Percentiles rank a stretch among this genome's conserved stretches.
Evolutionary conservation across 1,140 invertebrate genomes (phyloP).

Genomic region (Myzus persicae): DNA sequence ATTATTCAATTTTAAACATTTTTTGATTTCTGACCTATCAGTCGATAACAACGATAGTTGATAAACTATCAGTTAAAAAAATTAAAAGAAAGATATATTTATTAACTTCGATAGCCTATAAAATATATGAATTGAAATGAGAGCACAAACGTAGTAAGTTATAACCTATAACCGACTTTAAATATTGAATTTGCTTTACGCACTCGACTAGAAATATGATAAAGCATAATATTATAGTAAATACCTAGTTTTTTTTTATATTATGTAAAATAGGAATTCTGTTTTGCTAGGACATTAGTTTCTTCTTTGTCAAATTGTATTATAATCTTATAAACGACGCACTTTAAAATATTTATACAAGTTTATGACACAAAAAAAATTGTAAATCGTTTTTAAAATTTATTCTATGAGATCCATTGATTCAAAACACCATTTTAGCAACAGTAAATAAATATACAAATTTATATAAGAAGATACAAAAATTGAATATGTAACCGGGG

Average conservation of each 20-base stretch:
- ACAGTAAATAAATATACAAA: background rate
- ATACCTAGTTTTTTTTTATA: background rate
- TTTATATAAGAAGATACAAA: background rate
- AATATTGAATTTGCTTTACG: background rate
- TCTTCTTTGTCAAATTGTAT: slow-evolving; percentile 18
- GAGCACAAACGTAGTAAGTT: background rate
- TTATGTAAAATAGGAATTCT: background rate
- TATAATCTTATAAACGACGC: background rate
- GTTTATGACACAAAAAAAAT: background rate
- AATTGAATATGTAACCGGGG: background rate
- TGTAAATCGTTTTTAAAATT: background rate
- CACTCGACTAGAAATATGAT: background rate
- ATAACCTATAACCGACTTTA: background rate
- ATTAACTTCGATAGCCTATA: background rate
- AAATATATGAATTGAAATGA: background rate
- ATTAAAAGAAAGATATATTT: background rate
- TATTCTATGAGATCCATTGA: background rate
- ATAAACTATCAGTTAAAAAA: too few species aligned
- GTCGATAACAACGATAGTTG: too few species aligned
- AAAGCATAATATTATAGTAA: background rate
- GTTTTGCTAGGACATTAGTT: background rate
- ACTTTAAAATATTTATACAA: slow-evolving; percentile 7
- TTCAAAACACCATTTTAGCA: background rate
- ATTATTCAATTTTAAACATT: too few species aligned
- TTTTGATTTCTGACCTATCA: too few species aligned